Conservation (phyloP, 2,797 vertebrate species). For the Sebastes itinus region DNA sequence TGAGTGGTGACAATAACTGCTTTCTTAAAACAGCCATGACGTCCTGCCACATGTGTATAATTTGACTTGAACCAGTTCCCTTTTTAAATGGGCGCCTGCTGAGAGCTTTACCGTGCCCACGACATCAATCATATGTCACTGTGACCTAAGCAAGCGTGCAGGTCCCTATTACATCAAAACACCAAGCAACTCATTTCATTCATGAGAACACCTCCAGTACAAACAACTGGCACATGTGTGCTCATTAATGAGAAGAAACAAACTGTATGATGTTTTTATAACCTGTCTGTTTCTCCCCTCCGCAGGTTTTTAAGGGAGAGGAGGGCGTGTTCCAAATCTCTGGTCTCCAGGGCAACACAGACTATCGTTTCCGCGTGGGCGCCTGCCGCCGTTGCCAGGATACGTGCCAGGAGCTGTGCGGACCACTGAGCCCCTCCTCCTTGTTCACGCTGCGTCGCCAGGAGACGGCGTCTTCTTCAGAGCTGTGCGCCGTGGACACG, state of each 20-base stretch:
- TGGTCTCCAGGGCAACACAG: slow-evolving; percentile 94
- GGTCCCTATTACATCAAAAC: not conserved
- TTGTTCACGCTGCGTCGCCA: slow-evolving; percentile 88
- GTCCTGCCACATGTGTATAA: not conserved
- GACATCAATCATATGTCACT: not conserved
- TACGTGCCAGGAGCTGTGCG: slow-evolving; percentile 93
- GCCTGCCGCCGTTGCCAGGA: slow-evolving; percentile 93
- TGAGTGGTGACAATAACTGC: not conserved
- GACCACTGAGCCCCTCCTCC: slow-evolving; percentile 93
- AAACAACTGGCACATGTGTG: not conserved
- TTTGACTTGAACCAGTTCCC: not conserved
- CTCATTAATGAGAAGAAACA: not conserved
- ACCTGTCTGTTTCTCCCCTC: not conserved
- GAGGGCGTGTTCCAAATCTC: slow-evolving; percentile 92
- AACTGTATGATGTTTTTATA: not conserved
- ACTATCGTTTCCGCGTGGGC: slow-evolving; percentile 96
- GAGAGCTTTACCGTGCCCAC: not conserved
- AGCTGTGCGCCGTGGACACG: slow-evolving; percentile 75
- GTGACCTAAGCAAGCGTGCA: not conserved
- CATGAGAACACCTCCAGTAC: not conserved
- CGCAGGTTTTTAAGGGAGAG: slow-evolving; percentile 95
- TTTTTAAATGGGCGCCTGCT: not conserved
- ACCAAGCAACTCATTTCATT: not conserved
- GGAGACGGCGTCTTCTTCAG: slow-evolving; percentile 80
- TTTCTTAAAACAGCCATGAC: not conserved